phyloP scores from a whole-genome alignment of 2,888 invertebrate species.

The Melipona beecheii region DNA sequence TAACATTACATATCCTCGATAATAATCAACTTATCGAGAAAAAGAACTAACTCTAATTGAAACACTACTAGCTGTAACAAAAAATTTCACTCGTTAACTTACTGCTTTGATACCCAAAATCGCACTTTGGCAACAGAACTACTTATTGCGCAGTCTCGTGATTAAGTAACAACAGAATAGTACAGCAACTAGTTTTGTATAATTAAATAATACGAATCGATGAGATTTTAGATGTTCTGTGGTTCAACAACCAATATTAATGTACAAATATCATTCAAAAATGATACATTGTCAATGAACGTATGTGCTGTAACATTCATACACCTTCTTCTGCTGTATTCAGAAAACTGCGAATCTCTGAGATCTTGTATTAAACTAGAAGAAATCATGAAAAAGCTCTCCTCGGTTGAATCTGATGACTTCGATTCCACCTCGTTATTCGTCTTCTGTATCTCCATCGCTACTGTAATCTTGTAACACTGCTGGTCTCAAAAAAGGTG shows the following conservation, averaged over 20 bases:
- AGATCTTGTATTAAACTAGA: slow-evolving; percentile 55
- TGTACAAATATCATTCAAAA: slow-evolving; percentile 55
- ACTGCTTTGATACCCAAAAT: slow-evolving; percentile 23
- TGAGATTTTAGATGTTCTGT: slow-evolving; percentile 41
- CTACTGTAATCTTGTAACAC: slow-evolving; percentile 91
- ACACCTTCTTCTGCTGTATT: slow-evolving; percentile 14
- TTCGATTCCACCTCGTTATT: slow-evolving; percentile 85
- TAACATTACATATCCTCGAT: slow-evolving; percentile 31
- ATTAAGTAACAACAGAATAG: slow-evolving; percentile 35
- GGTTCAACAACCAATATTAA: slow-evolving; percentile 47
- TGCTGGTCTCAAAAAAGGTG: slow-evolving; percentile 86
- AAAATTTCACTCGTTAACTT: slow-evolving; percentile 40
- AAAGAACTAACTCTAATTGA: slow-evolving; percentile 1
- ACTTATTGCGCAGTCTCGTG: slow-evolving; percentile 7
- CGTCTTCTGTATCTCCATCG: slow-evolving; percentile 96
- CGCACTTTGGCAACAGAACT: slow-evolving; percentile 23
- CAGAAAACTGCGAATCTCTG: slow-evolving; percentile 42
- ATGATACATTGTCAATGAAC: slow-evolving; percentile 65
- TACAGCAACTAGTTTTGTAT: slow-evolving; percentile 42
- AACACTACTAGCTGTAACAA: slow-evolving; percentile 16
- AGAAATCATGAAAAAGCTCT: slow-evolving; percentile 55
- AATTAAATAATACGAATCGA: slow-evolving; percentile 57
- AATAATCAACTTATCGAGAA: slow-evolving; percentile 18
- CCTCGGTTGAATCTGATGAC: slow-evolving; percentile 45
- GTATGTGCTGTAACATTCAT: slow-evolving; percentile 23